Conservation (phyloP, 1,140 invertebrate genomes). For the Aphelenchoides besseyi region DNA sequence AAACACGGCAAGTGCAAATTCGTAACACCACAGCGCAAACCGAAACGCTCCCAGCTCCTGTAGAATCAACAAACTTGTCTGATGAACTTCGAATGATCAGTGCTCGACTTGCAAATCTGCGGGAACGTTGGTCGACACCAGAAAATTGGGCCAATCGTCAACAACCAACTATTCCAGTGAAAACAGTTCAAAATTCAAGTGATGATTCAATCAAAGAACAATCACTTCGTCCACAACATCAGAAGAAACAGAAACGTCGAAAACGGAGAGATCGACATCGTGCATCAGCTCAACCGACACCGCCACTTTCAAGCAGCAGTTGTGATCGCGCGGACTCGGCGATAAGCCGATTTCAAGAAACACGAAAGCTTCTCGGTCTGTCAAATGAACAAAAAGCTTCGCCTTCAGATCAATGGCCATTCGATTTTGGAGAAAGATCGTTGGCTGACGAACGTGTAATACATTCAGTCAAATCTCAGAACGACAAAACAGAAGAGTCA, state of each 20-base stretch:
- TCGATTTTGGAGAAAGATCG: neutral
- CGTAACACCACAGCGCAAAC: neutral
- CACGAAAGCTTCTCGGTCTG: neutral
- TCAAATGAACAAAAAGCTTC: neutral
- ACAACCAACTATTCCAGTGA: too few species aligned
- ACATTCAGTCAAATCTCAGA: neutral
- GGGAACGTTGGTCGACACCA: neutral
- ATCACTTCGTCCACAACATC: neutral
- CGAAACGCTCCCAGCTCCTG: neutral
- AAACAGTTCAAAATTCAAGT: too few species aligned
- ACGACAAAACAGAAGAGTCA: neutral
- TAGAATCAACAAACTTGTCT: too few species aligned
- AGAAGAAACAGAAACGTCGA: neutral
- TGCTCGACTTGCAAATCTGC: neutral
- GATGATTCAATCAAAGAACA: too few species aligned
- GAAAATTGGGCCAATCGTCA: neutral
- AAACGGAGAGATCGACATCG: neutral
- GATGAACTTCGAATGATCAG: neutral
- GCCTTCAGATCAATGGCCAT: neutral
- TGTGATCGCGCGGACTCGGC: neutral
- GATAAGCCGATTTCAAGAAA: neutral
- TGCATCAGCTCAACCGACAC: neutral
- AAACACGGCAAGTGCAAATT: neutral
- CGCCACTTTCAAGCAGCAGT: neutral
- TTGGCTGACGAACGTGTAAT: neutral